A percentile compares a stretch with the other conserved stretches of the same genome.
These are phyloP conservation scores for Gambelia wislizenii DNA, from an alignment of 2,797 vertebrate genomes.

Conservation along the genomic window DNA sequence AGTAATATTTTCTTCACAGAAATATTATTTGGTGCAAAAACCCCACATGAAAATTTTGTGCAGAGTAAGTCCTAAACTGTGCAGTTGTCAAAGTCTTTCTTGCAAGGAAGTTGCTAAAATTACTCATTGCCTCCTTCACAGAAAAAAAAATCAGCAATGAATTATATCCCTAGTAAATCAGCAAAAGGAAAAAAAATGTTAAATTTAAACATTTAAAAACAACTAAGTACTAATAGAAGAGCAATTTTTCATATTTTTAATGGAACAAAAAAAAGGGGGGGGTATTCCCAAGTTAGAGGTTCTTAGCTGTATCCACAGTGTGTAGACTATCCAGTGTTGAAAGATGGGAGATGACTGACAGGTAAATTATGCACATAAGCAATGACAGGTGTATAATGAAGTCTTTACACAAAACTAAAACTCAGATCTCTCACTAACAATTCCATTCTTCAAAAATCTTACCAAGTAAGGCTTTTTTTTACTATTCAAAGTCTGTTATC, in stretches of 20 bases:
- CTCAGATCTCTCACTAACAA: constrained; percentile 4
- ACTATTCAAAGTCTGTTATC: constrained; percentile 15
- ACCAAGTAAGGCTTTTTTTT: not conserved
- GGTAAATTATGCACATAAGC: not conserved
- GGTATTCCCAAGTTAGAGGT: not conserved
- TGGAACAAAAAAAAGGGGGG: not conserved
- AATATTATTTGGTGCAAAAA: no score
- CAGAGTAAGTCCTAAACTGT: no score
- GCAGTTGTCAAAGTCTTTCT: no score
- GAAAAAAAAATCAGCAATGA: not conserved
- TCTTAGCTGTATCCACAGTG: not conserved
- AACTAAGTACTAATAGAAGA: not conserved
- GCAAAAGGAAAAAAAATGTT: not conserved
- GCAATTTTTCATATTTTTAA: not conserved
- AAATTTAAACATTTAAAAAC: not conserved
- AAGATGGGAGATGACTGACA: not conserved
- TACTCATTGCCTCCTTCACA: no score
- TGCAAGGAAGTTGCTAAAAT: no score
- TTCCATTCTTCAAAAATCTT: constrained; percentile 14
- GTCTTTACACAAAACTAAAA: constrained; percentile 23
- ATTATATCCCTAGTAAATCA: not conserved
- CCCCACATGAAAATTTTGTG: no score
- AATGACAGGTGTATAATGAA: constrained; percentile 13
- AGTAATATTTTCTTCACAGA: no score
- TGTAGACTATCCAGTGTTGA: not conserved